Evolutionary conservation across 1,140 invertebrate species (phyloP).

Genomic region (Euschistus heros): DNA sequence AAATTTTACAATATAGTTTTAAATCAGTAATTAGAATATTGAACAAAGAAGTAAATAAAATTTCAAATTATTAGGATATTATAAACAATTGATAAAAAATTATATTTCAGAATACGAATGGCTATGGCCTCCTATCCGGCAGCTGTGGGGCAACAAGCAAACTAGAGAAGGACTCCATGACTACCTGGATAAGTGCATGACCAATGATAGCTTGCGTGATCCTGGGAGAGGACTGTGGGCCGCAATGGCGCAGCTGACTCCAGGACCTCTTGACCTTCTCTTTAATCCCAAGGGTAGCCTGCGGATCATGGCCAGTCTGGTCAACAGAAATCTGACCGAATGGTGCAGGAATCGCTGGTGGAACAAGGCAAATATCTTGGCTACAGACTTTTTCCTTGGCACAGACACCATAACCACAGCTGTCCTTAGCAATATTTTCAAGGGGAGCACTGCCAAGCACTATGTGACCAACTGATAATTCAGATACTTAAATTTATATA

Average conservation of each 20-base stretch:
- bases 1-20: no score
- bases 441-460: conserved; percentile 17
- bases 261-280: conserved; percentile 53
- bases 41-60: no score
- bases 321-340: conserved; percentile 54
- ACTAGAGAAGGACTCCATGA: conserved; percentile 39
- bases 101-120: conserved; percentile 47
- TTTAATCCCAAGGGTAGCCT: conserved; percentile 48
- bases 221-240: conserved; percentile 51
- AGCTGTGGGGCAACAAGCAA: conserved; percentile 55
- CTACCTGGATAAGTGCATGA: conserved; percentile 44
- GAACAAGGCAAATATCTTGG: conserved; percentile 56
- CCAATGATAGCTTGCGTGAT: conserved; percentile 34
- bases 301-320: conserved; percentile 52
- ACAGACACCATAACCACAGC: conserved; percentile 62
- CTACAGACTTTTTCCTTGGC: conserved; percentile 67
- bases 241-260: conserved; percentile 71
- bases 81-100: conserved; percentile 6
- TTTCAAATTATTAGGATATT: neutral
- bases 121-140: conserved; percentile 58
- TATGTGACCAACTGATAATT: neutral
- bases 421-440: conserved; percentile 27
- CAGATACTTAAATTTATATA: no score
- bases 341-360: conserved; percentile 49
- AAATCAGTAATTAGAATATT: no score